phyloP scores from a whole-genome alignment of 2,113 vertebrate genomes.

The Toxotes jaculatrix region DNA sequence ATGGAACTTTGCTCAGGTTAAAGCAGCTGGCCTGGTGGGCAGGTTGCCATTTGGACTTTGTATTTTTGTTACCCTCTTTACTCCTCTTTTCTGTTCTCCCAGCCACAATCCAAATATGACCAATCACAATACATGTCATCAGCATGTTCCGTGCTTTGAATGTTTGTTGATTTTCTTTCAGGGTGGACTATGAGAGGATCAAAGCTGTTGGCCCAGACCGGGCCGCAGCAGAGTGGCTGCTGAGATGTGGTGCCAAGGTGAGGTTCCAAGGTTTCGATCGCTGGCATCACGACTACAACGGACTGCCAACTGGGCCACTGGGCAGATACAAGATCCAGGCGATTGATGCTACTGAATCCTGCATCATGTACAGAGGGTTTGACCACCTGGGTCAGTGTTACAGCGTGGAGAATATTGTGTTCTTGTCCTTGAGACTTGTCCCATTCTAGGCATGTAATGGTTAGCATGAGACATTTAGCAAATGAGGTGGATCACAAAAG shows the following conservation, averaged over 20 bases:
- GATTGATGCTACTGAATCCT: slow-evolving; percentile 93
- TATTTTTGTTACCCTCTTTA: background rate
- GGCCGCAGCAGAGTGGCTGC: slow-evolving; percentile 95
- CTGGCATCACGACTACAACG: slow-evolving; percentile 95
- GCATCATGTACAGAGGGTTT: slow-evolving; percentile 95
- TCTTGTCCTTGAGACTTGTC: slow-evolving; percentile 6
- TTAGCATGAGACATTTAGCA: background rate
- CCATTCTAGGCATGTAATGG: background rate
- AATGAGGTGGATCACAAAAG: background rate
- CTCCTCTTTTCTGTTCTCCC: background rate
- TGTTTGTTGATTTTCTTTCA: slow-evolving; percentile 61
- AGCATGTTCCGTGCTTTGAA: background rate
- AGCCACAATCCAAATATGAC: background rate
- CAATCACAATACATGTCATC: background rate
- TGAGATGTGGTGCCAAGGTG: slow-evolving; percentile 93
- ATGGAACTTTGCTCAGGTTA: background rate
- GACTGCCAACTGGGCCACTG: slow-evolving; percentile 89
- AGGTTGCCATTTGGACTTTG: background rate
- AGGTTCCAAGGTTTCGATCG: slow-evolving; percentile 89
- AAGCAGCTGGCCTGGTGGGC: background rate
- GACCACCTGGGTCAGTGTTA: slow-evolving; percentile 90
- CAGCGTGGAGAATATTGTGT: slow-evolving; percentile 12
- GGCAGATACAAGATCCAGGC: slow-evolving; percentile 91
- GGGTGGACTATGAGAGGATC: slow-evolving; percentile 95
- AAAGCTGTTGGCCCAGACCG: slow-evolving; percentile 89